Base-by-base conservation (phyloP, 1,140 invertebrate species). In the Schlechtendalia chinensis region DNA sequence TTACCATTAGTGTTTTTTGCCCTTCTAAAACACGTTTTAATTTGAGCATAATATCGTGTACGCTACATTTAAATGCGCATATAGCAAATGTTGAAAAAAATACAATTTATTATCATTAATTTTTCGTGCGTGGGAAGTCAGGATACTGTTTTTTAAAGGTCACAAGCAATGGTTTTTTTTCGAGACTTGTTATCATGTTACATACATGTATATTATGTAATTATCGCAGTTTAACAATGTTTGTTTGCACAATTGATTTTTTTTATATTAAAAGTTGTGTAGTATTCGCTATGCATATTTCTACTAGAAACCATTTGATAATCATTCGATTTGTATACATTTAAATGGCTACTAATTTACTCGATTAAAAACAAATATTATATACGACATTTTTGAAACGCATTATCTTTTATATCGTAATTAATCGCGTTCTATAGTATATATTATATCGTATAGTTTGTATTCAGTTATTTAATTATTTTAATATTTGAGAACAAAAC, bases 1-100 rank as follows among this genome's bases (percentile, higher is more conserved):
- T 65, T 67, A 39, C 63, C n/a, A n/a, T n/a, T 39, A n/a, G 6
- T n/a, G 61, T 32, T 32, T 63, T 63, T 65, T 32, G 19, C 6
- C 12, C 39, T 19, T n/a, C n/a, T 67, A 67, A 67, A 67, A 67
- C 32, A 39, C 4, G n/a, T 39, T 67, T 67, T 67, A 67, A 67
- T 67, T 67, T 67, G 10, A 45, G 27, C 32, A 11, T 22, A 39
- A 39, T 39, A 67, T 32, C 17, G 0, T 32, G 12, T 39, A 5
- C 29, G 19, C 61, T 65, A 65, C 3, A 39, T 39, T 67, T 22
- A n/a, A 39, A 67, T 14, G 11, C 10, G 1, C 10, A 22, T 39
- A n/a, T 0, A 39, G 47, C 12, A 67, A 39, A 11, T 29, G 29
- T 32, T 32, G 32, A 65, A 39, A 61, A 65, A 32, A 45, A 45